Base-by-base conservation (phyloP, 2,797 vertebrate species). In the Ibycter americanus region DNA sequence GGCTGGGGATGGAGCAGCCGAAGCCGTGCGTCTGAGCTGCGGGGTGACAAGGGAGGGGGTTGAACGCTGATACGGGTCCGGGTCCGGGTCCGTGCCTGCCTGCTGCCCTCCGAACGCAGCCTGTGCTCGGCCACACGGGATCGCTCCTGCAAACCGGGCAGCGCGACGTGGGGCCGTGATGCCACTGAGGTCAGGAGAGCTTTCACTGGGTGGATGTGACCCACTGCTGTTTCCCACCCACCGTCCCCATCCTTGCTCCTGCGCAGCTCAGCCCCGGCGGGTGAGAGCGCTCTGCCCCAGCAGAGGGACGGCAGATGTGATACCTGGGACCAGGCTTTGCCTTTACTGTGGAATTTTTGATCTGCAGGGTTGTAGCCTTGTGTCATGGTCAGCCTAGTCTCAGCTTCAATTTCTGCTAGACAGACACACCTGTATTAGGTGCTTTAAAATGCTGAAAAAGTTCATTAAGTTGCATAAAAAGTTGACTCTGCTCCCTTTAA, bases 71-170 rank as follows among this genome's bases (percentile, higher is more conserved):
- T 42, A 42, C 8, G 22, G 26, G 8, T 25, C 2, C 15, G 1
- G 1, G 8, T 25, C 27, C 2, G 10, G 29, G 11, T 23, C 56
- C 46, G 51, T 31, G 27, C 34, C 67, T 51, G 32, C 19, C 82
- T n/a, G 13, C 31, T 6, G 16, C 38, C n/a, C 49, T 20, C 34
- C 20, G 51, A 42, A 15, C 34, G 1, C 59, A 34, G 40, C 51
- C 46, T 12, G 55, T 58, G 46, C 42, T 36, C 1, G 0, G 51
- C 46, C 36, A 0, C 0, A 13, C 0, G 11, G 46, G 17, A 32
- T 27, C 27, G 6, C 38, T 15, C 2, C 0, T 58, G 49, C 31
- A 18, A 12, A 11, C 6, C 12, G 58, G 54, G 12, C 36, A 81
- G 74, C 40, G 68, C 40, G 17, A 5, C 2, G 1, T 9, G 34